Evolutionary conservation across 1,140 invertebrate genomes (phyloP).

Genomic region (Eupristina koningsbergeri): DNA sequence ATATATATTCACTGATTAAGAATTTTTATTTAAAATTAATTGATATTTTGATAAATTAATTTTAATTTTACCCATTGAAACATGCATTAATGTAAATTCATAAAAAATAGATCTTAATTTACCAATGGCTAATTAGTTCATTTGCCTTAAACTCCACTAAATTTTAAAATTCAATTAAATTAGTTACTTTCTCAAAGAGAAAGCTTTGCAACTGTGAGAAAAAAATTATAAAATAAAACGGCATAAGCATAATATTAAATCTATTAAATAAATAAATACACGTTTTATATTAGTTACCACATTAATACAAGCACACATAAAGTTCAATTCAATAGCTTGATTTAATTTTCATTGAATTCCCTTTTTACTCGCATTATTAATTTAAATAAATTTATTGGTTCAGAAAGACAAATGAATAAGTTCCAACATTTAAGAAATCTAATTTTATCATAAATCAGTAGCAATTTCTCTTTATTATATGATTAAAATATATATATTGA

Average conservation of each 20-base stretch:
- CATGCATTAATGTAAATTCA: neutral
- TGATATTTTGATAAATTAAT: neutral
- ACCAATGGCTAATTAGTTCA: neutral
- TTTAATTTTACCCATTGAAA: neutral
- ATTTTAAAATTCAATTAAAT: conserved; percentile 7
- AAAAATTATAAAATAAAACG: neutral
- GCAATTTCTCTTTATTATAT: conserved; percentile 2
- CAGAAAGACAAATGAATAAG: neutral
- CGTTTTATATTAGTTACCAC: no score
- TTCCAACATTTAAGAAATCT: no score
- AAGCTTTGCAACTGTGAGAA: conserved; percentile 1
- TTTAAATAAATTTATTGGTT: neutral
- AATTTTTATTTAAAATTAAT: neutral
- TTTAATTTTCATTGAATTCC: neutral
- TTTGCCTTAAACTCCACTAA: neutral
- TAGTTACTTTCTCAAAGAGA: conserved; percentile 34
- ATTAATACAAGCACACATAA: neutral
- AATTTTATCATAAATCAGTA: no score
- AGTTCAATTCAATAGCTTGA: neutral
- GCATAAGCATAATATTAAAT: neutral
- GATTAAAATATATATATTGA: neutral
- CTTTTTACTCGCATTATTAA: neutral
- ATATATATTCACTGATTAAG: neutral
- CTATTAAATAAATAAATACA: neutral
- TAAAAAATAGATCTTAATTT: neutral